These are phyloP conservation scores for Paralichthys olivaceus DNA, from an alignment of 2,113 vertebrate genomes.

Conservation along the genomic window DNA sequence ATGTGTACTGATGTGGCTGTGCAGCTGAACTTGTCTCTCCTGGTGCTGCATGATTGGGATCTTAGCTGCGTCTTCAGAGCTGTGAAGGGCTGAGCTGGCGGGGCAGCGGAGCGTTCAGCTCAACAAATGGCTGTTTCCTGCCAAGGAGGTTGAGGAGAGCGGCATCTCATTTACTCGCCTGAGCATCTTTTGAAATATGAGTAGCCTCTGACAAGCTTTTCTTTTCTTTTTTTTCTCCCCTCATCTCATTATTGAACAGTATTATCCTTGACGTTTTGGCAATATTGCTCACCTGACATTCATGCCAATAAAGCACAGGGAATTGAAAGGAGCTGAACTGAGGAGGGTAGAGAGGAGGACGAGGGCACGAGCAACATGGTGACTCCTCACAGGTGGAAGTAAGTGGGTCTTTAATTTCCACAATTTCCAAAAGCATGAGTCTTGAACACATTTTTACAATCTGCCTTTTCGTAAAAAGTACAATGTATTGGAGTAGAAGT, in stretches of 20 bases:
- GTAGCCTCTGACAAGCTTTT: slow-evolving; percentile 58
- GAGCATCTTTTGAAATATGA: slow-evolving; percentile 74
- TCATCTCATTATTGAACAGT: not conserved
- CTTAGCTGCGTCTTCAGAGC: slow-evolving; percentile 56
- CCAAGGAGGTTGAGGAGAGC: slow-evolving; percentile 61
- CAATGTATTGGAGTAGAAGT: no score
- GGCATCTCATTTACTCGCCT: slow-evolving; percentile 73
- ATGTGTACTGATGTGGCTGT: slow-evolving; percentile 39
- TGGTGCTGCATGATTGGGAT: slow-evolving; percentile 62
- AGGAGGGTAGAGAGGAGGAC: not conserved
- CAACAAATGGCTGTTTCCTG: slow-evolving; percentile 78
- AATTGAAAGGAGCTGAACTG: not conserved
- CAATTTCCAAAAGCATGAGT: not conserved
- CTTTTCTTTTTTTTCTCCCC: not conserved
- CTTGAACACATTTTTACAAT: not conserved
- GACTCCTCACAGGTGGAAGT: not conserved
- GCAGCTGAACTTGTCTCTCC: slow-evolving; percentile 53
- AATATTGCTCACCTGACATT: not conserved
- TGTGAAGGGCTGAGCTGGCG: slow-evolving; percentile 60
- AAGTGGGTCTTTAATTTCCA: no score
- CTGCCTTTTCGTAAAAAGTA: not conserved
- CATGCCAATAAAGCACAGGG: not conserved
- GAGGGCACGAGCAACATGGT: not conserved
- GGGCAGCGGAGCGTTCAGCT: slow-evolving; percentile 72
- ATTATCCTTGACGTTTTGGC: slow-evolving; percentile 9